phyloP scores from a whole-genome alignment of 2,888 invertebrate genomes.

The Meghimatium bilineatum region DNA sequence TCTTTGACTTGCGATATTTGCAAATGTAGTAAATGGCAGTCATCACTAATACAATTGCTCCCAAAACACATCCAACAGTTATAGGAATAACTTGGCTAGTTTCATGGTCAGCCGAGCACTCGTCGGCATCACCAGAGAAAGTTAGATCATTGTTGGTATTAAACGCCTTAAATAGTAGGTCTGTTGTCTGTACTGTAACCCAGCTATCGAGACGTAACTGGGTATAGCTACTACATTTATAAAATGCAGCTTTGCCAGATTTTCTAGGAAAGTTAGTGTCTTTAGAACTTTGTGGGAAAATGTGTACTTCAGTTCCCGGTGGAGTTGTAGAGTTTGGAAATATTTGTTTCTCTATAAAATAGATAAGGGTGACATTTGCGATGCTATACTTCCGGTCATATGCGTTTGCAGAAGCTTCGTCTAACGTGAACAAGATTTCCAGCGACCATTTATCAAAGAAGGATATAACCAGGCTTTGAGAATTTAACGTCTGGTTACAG shows the following conservation, averaged over 20 bases:
- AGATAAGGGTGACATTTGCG: not conserved
- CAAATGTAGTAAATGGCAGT: not conserved
- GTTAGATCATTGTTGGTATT: slow-evolving; percentile 1
- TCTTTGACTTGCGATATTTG: not conserved
- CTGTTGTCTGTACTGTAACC: not conserved
- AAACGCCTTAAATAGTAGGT: slow-evolving; percentile 15
- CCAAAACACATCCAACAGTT: not conserved
- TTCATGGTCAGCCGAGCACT: not conserved
- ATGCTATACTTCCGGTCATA: slow-evolving; percentile 8
- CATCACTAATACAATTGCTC: not conserved
- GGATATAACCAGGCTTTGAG: slow-evolving; percentile 21
- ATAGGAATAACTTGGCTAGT: slow-evolving; percentile 2
- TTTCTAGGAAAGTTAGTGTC: not conserved
- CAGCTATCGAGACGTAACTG: not conserved
- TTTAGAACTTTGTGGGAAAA: not conserved
- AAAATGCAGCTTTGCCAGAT: not conserved
- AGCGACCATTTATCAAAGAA: slow-evolving; percentile 34
- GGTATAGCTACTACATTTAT: not conserved
- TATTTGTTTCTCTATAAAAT: not conserved
- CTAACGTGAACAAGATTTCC: slow-evolving; percentile 13
- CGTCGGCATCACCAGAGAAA: slow-evolving; percentile 8
- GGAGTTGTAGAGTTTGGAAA: not conserved
- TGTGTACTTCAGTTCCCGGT: not conserved
- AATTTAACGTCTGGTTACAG: not conserved
- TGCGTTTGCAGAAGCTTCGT: not conserved